phyloP scores from a whole-genome alignment of 2,797 vertebrate genomes.

The Leptodactylus fallax region DNA sequence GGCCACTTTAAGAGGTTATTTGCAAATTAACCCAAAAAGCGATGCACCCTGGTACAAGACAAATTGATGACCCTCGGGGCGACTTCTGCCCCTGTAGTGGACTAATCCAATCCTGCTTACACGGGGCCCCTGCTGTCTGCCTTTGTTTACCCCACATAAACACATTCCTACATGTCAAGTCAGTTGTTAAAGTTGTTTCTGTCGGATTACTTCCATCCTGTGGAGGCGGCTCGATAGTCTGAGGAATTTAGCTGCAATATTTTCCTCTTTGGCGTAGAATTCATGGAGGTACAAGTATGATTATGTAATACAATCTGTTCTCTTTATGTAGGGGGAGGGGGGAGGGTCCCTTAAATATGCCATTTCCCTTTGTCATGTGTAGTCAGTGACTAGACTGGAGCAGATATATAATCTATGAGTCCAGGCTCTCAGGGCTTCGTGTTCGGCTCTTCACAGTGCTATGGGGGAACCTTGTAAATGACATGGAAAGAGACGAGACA shows the following conservation, averaged over 20 bases:
- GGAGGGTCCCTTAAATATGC: background rate
- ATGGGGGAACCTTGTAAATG: background rate
- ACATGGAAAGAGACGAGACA: fast-evolving
- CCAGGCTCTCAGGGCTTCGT: background rate
- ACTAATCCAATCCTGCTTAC: background rate
- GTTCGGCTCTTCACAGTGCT: background rate
- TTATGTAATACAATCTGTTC: constrained; percentile 31
- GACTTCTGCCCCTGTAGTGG: background rate
- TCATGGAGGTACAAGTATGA: background rate
- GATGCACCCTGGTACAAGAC: no score
- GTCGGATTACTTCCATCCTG: background rate
- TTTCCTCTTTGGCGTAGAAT: background rate
- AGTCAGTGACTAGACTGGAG: background rate
- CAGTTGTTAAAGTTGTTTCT: background rate
- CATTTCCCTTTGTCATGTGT: background rate
- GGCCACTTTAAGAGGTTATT: no score
- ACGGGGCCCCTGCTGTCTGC: background rate
- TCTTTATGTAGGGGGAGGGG: background rate
- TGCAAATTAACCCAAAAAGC: no score
- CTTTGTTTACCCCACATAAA: background rate
- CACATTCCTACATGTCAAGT: background rate
- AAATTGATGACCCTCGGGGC: no score
- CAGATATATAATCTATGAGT: background rate
- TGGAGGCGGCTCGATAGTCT: background rate
- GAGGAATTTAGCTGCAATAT: background rate